phyloP scores from a whole-genome alignment of 1,140 invertebrate species.

The Drosophila lini region DNA sequence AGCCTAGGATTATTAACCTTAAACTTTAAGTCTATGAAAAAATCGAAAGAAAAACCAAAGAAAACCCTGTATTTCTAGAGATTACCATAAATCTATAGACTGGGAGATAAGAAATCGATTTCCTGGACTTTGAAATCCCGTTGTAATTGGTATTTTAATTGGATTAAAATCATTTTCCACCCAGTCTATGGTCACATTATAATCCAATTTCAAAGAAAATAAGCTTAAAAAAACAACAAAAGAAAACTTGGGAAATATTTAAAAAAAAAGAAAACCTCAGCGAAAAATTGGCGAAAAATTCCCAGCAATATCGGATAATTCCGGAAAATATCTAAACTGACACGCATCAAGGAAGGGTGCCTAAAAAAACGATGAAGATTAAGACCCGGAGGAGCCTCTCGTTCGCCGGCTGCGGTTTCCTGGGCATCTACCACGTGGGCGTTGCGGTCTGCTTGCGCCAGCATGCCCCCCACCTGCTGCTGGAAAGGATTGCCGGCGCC shows the following conservation, averaged over 20 bases:
- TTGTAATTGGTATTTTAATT: constrained; percentile 22
- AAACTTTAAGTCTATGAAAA: too few relatives aligned
- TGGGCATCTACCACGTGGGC: constrained; percentile 99
- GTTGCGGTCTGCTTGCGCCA: constrained; percentile 98
- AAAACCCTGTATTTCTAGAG: neutral
- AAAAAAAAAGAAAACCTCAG: constrained; percentile 9
- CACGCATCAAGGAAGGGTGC: too few relatives aligned
- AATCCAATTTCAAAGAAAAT: constrained; percentile 2
- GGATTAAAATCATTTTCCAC: constrained; percentile 8
- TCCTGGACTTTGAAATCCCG: neutral
- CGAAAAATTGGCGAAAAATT: neutral
- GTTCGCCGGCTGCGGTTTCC: constrained; percentile 98
- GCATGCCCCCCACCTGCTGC: constrained; percentile 96
- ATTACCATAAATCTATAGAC: neutral
- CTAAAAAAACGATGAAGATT: neutral
- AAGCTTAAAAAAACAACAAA: constrained; percentile 18
- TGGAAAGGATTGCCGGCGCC: constrained; percentile 97
- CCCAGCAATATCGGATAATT: neutral
- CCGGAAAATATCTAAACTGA: neutral
- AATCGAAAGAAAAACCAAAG: too few relatives aligned
- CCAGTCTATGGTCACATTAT: constrained; percentile 6
- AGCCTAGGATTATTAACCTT: neutral
- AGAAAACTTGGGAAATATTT: constrained; percentile 16
- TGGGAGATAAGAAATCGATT: constrained; percentile 9
- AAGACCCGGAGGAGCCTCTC: constrained; percentile 91